Conservation (phyloP, 2,888 invertebrate species). For the Leucoptera coffeella region DNA sequence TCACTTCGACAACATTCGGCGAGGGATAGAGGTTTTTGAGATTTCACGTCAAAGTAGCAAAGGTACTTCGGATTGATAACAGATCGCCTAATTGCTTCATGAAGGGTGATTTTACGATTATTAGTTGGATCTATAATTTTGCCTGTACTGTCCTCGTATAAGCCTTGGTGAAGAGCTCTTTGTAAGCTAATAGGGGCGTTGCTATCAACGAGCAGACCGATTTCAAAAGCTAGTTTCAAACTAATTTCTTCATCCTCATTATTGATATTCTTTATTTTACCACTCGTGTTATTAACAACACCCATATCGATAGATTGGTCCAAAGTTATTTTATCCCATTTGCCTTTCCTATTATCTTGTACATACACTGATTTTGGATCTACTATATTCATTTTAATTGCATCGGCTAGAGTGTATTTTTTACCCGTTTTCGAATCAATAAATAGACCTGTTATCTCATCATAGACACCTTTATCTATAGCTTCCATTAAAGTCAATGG, state of each 20-base stretch:
- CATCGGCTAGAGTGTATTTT: slow-evolving; percentile 73
- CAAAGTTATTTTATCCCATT: slow-evolving; percentile 72
- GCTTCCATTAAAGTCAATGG: slow-evolving; percentile 79
- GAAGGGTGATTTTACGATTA: slow-evolving; percentile 71
- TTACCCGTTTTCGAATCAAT: slow-evolving; percentile 76
- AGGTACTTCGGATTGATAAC: slow-evolving; percentile 74
- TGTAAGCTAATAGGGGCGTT: slow-evolving; percentile 78
- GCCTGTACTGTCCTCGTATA: slow-evolving; percentile 74
- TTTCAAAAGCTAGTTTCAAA: slow-evolving; percentile 70
- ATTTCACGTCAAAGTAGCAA: slow-evolving; percentile 73
- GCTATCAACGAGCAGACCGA: slow-evolving; percentile 73
- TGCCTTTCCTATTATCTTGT: slow-evolving; percentile 68
- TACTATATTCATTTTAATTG: slow-evolving; percentile 73
- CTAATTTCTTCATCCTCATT: slow-evolving; percentile 62
- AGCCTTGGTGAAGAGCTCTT: slow-evolving; percentile 77
- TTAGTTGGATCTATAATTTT: slow-evolving; percentile 78
- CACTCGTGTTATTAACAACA: slow-evolving; percentile 65
- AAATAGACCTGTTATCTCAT: slow-evolving; percentile 72
- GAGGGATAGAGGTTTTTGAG: slow-evolving; percentile 64
- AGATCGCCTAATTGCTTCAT: slow-evolving; percentile 77
- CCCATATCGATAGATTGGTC: slow-evolving; percentile 71
- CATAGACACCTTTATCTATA: slow-evolving; percentile 72
- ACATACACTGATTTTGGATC: slow-evolving; percentile 81
- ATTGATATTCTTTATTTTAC: slow-evolving; percentile 64
- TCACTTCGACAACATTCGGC: slow-evolving; percentile 77